phyloP scores from a whole-genome alignment of 2,888 invertebrate species.

The Liposcelis brunnea region DNA sequence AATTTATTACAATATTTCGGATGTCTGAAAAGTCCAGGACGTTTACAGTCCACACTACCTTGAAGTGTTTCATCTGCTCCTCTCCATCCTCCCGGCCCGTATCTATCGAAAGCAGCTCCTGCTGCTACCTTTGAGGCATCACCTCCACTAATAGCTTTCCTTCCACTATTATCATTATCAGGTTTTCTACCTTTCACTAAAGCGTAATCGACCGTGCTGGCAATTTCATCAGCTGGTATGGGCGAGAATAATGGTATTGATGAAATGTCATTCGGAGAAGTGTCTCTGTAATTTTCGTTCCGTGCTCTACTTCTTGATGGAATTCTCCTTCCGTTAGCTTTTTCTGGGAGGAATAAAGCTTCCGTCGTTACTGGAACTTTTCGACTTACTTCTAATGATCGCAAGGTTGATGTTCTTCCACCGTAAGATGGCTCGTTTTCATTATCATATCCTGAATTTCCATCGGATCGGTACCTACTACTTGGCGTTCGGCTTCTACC shows the following conservation, averaged over 20 bases:
- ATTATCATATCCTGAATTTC: conserved; percentile 18
- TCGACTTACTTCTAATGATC: not conserved
- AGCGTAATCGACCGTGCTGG: conserved; percentile 13
- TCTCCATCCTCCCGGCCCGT: conserved; percentile 43
- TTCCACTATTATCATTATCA: conserved; percentile 21
- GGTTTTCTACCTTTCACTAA: conserved; percentile 13
- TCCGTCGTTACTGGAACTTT: not conserved
- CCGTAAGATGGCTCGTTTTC: conserved; percentile 1
- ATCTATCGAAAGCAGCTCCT: conserved; percentile 37
- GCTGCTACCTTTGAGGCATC: conserved; percentile 22
- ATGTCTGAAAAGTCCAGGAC: conserved; percentile 40
- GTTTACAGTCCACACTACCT: conserved; percentile 30
- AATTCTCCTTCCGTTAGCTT: not conserved
- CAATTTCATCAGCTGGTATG: conserved; percentile 11
- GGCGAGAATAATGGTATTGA: conserved; percentile 4
- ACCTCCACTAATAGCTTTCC: conserved; percentile 23
- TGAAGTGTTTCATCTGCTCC: conserved; percentile 39
- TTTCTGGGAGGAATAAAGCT: not conserved
- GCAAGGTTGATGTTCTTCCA: conserved; percentile 5
- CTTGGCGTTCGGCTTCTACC: conserved; percentile 22
- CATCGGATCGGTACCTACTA: conserved; percentile 20
- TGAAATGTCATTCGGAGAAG: no score
- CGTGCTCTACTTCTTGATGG: conserved; percentile 1
- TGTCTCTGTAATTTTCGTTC: not conserved
- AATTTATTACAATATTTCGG: conserved; percentile 67